Base-by-base conservation (phyloP, 2,888 invertebrate species). In the Stenolophus ochropezus region DNA sequence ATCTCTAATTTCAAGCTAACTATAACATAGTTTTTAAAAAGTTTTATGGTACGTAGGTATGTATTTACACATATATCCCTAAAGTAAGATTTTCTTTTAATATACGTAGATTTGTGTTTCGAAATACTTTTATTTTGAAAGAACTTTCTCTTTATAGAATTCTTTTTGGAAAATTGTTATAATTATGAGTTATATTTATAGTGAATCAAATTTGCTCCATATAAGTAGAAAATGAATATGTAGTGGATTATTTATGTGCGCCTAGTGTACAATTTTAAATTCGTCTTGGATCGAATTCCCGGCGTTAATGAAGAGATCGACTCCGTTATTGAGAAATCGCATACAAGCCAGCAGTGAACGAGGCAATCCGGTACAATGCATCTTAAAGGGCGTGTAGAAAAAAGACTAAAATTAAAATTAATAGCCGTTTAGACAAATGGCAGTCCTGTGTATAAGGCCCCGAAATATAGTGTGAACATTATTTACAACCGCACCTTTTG, bases 401-500 rank as follows among this genome's bases (percentile, higher is more conserved):
- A 86, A 85, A 86, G 87, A 86, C 87, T 86, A 87, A 87, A 87
- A 88, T 88, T 88, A 87, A 88, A 88, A 88, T 87, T 88, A 87
- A 87, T 88, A 87, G 87, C 85, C 85, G 86, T 86, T 87, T 86
- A 87, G 87, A 88, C 87, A 87, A 87, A 88, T 87, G 87, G 87
- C 87, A 86, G 87, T 87, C 86, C 87, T 85, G 86, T 86, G 87
- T 86, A 86, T 86, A 85, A 86, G 51, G 49, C 75, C 86, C 84
- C 86, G 85, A 86, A 88, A 88, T 88, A 88, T 88, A 88, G 87
- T 87, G 88, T 87, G 87, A 88, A 88, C 88, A 88, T 88, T 87
- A 88, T 87, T 88, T 88, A 88, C 86, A 86, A 87, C 87, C 88
- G 86, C 88, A 88, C 88, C 88, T 89, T 88, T 87, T 88, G 87